Evolutionary conservation across 2,888 invertebrate genomes (phyloP).

Genomic region (Chesias legatella): DNA sequence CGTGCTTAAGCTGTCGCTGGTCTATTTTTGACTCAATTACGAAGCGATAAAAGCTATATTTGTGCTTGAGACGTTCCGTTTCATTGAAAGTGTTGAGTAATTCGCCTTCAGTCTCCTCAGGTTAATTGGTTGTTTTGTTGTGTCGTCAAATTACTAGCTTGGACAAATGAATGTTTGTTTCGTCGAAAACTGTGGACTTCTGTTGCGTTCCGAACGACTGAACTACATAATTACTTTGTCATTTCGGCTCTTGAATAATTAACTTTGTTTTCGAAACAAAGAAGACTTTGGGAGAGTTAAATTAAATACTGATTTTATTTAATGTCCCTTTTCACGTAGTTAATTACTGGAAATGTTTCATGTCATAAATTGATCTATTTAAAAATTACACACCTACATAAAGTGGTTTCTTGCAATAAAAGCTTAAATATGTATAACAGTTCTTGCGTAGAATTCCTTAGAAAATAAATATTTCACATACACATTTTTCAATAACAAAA

Average conservation of each 20-base stretch:
- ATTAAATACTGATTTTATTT: background rate
- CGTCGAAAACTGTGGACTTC: background rate
- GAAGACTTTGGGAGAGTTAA: background rate
- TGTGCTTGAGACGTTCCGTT: conserved; percentile 27
- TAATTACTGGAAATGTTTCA: background rate
- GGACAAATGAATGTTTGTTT: conserved; percentile 4
- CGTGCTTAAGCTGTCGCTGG: conserved; percentile 32
- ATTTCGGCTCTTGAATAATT: conserved; percentile 3
- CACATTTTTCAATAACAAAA: too few relatives aligned
- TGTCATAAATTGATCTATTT: background rate
- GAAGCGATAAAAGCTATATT: conserved; percentile 30
- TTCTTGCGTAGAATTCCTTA: too few relatives aligned
- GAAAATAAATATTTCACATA: too few relatives aligned
- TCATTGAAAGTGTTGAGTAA: conserved; percentile 35
- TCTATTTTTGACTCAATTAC: conserved; percentile 37
- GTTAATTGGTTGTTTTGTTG: conserved; percentile 28
- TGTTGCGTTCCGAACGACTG: background rate
- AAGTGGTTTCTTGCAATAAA: too few relatives aligned
- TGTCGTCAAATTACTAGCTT: conserved; percentile 27
- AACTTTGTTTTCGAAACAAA: too few relatives aligned
- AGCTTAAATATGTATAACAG: too few relatives aligned
- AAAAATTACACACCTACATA: too few relatives aligned
- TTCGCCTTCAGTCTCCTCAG: conserved; percentile 27
- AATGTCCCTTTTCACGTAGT: background rate
- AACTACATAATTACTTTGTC: background rate